Evolutionary conservation across 2,888 invertebrate species (phyloP), one percentile per base, ranked within the genome.

Genomic region (Plusia festucae): DNA sequence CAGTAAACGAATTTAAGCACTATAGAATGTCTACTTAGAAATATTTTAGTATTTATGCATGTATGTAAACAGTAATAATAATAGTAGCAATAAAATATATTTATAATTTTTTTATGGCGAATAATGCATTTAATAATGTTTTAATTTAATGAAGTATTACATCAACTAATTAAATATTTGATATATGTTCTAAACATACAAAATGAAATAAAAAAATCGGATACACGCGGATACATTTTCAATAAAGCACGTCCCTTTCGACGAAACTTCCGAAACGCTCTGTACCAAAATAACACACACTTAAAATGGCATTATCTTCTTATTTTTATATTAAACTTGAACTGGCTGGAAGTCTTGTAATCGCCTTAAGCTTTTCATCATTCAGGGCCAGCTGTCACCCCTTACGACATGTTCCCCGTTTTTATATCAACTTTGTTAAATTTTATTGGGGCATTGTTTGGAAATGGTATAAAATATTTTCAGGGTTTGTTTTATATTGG

Each of bases 341-440:
- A 89, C 84, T 79, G 83, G 79, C 84, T 87, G 87, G 86, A 87
- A 87, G 84, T 87, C 87, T 82, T 90, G 89, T 93, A 93, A 93
- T 93, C 93, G 91, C 90, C 90, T 92, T 91, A 93, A 94, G 92
- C 91, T 92, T 91, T 91, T 87, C 92, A 87, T 90, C 91, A 89
- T 91, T 92, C 89, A 85, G 83, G 80, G 85, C 85, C 93, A 93
- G 91, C 89, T 93, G 94, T 88, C 90, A 86, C 90, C 85, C 83
- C 81, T 72, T 72, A 68, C 65, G 60, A 83, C 82, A 83, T 85
- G 75, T 79, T 78, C 60, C 30, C 65, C 51, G 60, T 77, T 81
- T 78, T 67, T 61, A 53, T 22, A 16, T 18, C 62, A 79, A 84
- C 66, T 81, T 82, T 79, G 56, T 73, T 65, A 78, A 78, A 76